A percentile compares a stretch with the other conserved stretches of the same genome.
These are phyloP conservation scores for Unio pictorum DNA, from an alignment of 2,888 invertebrate species.

Conservation along the genomic window DNA sequence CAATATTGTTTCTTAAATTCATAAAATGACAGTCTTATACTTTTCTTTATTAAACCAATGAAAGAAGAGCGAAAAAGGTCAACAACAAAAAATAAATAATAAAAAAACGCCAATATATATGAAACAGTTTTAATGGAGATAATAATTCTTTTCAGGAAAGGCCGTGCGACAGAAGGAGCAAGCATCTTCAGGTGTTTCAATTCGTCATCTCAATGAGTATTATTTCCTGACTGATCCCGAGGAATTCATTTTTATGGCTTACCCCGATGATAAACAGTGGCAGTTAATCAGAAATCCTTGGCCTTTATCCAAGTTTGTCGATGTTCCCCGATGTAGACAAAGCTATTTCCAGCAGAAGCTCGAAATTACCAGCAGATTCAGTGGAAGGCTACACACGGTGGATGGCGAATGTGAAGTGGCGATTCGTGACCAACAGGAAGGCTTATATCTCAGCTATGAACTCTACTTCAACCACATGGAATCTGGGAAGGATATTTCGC, in stretches of 20 bases:
- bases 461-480: constrained; percentile 17
- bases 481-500: constrained; percentile 14
- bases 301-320: constrained; percentile 11
- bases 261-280: constrained; percentile 17
- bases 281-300: constrained; percentile 16
- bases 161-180: constrained; percentile 17
- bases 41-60: too few species aligned
- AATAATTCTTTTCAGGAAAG: background rate
- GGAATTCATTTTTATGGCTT: constrained; percentile 14
- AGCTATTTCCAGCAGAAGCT: constrained; percentile 14
- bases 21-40: background rate
- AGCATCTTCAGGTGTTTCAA: constrained; percentile 8
- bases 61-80: too few species aligned
- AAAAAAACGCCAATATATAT: background rate
- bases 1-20: background rate
- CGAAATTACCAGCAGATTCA: constrained; percentile 7
- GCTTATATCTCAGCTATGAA: constrained; percentile 14
- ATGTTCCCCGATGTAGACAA: constrained; percentile 12
- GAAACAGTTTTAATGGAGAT: background rate
- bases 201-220: constrained; percentile 16
- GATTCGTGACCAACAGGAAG: constrained; percentile 8
- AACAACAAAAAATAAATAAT: too few species aligned
- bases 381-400: constrained; percentile 6
- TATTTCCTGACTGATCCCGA: constrained; percentile 30
- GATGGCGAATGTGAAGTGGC: constrained; percentile 23